Evolutionary conservation across 2,113 vertebrate species (phyloP), one percentile per base, ranked within the genome.

Genomic region (Melanocharis versteri): DNA sequence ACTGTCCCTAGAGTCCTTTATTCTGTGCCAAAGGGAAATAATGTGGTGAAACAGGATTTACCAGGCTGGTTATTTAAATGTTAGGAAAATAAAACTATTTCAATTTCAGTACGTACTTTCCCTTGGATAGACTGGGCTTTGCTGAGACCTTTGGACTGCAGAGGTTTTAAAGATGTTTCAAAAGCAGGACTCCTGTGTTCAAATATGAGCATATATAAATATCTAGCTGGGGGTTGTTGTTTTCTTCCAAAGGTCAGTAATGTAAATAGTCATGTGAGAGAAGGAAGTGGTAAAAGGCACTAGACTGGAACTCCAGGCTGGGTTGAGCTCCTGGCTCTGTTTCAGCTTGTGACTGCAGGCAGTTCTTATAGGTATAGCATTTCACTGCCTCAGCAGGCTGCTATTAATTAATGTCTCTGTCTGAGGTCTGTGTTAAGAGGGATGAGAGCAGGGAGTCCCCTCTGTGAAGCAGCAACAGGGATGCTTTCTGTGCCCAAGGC

Each of bases 201-300:
- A 88, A 66, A 69, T 94, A 87, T 51, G 10, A 95, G 15, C n/a
- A 48, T 45, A 69, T 50, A 93, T 72, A 85, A 61, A 50, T 76
- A 65, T 69, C 54, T 48, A 33, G 24, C 23, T 13, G 42, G 22
- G 12, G 1, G 17, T 14, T 66, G 15, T 8, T 68, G 68, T 40
- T 83, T 72, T 80, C 31, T 60, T 19, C 65, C 81, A 87, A 91
- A 96, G 73, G 66, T 87, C 87, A 86, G 30, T 61, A 87, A 76
- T 8, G 24, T 91, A 93, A 90, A 81, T 15, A 66, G 68, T 88
- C 90, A 80, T 73, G 81, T 88, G 94, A 96, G 75, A 96, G 90
- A 93, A 83, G 89, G 91, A 95, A 94, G 87, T 77, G 61, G 75
- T 94, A 91, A 96, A 97, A 90, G 64, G 66, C 87, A 93, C 35